Base-by-base conservation (phyloP, 1,140 invertebrate genomes). In the Spodoptera litura region DNA sequence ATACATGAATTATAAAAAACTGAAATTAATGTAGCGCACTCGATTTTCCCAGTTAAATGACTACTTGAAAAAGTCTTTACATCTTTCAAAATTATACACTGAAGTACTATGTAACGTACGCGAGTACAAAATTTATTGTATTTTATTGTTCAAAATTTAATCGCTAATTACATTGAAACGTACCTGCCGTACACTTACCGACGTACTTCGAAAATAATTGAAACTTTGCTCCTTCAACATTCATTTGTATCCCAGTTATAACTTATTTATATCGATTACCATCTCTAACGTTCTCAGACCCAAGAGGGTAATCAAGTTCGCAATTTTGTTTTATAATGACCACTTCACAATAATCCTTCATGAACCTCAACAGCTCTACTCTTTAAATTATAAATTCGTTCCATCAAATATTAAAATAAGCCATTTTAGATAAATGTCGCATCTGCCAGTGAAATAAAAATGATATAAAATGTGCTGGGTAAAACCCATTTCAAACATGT, bases 221-320 rank as follows among this genome's bases (percentile, higher is more conserved):
- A 66, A 66, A 66, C 38, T 12, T 66, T 11, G 38, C n/a, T 38
- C 44, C 38, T 66, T 66, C 62, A 49, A 49, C 62, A 49, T 66
- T 66, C 25, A 70, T 70, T 53, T 53, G 44, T 70, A 31, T 49
- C 62, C 49, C 66, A 53, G 44, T 70, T 52, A 13, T 70, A 31
- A 55, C 27, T 71, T 71, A 71, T 56, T 71, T 55, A 71, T 70
- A 70, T 71, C 52, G 52, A 71, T 71, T 55, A 20, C 68, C 68
- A 38, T 38, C 52, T 55, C 13, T 15, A 71, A 71, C 68, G 9
- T 71, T 71, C 38, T 56, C 68, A 35, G 31, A 15, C 68, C 52
- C 27, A 20, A n/a, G 52, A 56, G 27, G 15, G 56, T 71, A 71
- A 71, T 56, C 35, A 71, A 56, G n/a, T 31, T 35, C 35, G 25